phyloP scores from a whole-genome alignment of 37 sponge, comb jelly and placozoan genomes.

The Petrosia ficiformis region DNA sequence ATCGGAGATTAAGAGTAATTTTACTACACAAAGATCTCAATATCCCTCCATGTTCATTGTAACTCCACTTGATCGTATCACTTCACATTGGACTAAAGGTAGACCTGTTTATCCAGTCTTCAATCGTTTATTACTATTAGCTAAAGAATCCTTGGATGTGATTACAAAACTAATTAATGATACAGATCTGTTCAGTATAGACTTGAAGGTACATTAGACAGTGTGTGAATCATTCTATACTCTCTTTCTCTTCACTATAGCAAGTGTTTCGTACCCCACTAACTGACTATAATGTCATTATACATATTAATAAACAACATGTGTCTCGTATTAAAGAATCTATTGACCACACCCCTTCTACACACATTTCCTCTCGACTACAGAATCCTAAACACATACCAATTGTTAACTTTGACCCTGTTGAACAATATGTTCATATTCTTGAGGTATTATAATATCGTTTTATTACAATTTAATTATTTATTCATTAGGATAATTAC shows the following conservation, averaged over 20 bases:
- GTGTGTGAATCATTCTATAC: not conserved
- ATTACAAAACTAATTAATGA: constrained; percentile 32
- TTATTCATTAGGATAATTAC: constrained; percentile 31
- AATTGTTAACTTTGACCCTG: constrained; percentile 83
- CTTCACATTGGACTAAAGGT: constrained; percentile 30
- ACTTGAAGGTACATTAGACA: not conserved
- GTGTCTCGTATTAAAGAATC: constrained; percentile 10
- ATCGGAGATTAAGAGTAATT: constrained; percentile 28
- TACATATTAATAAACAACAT: constrained; percentile 63
- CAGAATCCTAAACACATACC: constrained; percentile 75
- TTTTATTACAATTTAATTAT: not conserved
- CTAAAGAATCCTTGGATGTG: constrained; percentile 40
- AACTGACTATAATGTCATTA: constrained; percentile 76
- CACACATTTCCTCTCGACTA: not conserved
- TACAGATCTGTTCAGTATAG: not conserved
- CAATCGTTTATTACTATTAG: constrained; percentile 28
- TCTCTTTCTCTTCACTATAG: constrained; percentile 25
- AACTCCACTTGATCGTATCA: constrained; percentile 61
- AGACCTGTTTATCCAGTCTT: constrained; percentile 46
- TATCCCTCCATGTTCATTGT: constrained; percentile 76
- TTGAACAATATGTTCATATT: constrained; percentile 52
- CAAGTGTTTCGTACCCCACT: constrained; percentile 80
- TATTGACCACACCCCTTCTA: not conserved
- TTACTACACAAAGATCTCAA: constrained; percentile 35
- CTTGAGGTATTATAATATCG: constrained; percentile 40